Base-by-base conservation (phyloP, 2,888 invertebrate species). In the Argyra leucocephala region DNA sequence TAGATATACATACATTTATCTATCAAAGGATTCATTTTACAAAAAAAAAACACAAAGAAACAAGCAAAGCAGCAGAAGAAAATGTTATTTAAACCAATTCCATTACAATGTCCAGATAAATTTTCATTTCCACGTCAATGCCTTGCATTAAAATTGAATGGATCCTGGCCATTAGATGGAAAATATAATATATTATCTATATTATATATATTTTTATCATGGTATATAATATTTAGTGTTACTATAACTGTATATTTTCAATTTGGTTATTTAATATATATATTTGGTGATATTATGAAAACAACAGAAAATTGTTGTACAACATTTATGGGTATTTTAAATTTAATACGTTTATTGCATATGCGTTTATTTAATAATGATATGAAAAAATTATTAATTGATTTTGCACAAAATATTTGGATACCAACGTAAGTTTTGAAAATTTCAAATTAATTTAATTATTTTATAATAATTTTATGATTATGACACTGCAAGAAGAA, bases 281-380 rank as follows among this genome's bases (percentile, higher is more conserved):
- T 75, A 21, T 72, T 78, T 12, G 74, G 74, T 4, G 75, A 79
- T 70, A 78, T 79, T 15, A 70, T 76, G 15, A 75, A 75, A 68
- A 74, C 75, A 0, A 78, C 80, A 2, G 79, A 79, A 67, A 78
- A 76, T 67, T 77, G 79, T 62, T 79, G 78, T 66, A 76, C 78
- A 1, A 78, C 80, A 6, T 74, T 79, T 63, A 80, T 79, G 79
- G 79, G 79, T 0, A 67, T 72, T 0, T 70, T 78, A 2, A 78
- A 77, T 67, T 76, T 79, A 63, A 69, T 80, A 10, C 73, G 79
- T 12, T 68, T 79, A 57, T 65, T 80, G n/a, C 78, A 79, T 62
- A 69, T 79, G 62, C 74, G 74, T n/a, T 60, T 74, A 3, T 73
- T 76, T 57, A 76, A 76, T 57, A 61, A 61, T 0, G 63, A 71